These are phyloP conservation scores for Coilia nasus DNA, from an alignment of 2,797 vertebrate species.

Conservation along the genomic window DNA sequence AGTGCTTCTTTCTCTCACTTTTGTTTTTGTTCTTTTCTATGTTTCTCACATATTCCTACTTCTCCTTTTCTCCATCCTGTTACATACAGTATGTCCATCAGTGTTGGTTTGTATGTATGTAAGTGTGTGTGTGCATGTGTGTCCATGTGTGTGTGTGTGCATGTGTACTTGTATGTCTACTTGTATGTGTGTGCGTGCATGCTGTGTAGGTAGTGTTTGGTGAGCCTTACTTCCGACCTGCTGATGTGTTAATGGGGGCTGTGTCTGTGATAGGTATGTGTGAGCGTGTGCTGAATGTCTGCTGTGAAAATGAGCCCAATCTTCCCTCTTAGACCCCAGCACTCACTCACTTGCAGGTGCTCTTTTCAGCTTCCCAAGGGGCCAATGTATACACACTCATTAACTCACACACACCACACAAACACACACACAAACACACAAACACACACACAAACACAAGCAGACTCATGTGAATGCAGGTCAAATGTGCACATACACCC, in stretches of 20 bases:
- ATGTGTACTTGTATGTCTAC: neutral
- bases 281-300: neutral
- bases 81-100: neutral
- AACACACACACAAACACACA: conserved; percentile 1
- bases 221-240: neutral
- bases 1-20: neutral
- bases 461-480: neutral
- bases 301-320: neutral
- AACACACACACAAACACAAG: neutral
- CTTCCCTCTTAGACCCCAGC: neutral
- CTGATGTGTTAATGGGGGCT: neutral
- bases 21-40: neutral
- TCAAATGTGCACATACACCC: neutral
- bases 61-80: neutral
- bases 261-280: neutral
- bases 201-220: neutral
- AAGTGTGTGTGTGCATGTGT: neutral
- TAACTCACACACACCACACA: neutral
- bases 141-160: neutral
- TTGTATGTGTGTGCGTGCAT: conserved; percentile 46
- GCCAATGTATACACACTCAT: neutral
- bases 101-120: neutral
- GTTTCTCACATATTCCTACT: neutral
- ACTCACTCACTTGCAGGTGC: neutral
- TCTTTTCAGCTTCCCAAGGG: neutral